Conservation (phyloP, 2,113 vertebrate species). For the Salvelinus namaycush region DNA sequence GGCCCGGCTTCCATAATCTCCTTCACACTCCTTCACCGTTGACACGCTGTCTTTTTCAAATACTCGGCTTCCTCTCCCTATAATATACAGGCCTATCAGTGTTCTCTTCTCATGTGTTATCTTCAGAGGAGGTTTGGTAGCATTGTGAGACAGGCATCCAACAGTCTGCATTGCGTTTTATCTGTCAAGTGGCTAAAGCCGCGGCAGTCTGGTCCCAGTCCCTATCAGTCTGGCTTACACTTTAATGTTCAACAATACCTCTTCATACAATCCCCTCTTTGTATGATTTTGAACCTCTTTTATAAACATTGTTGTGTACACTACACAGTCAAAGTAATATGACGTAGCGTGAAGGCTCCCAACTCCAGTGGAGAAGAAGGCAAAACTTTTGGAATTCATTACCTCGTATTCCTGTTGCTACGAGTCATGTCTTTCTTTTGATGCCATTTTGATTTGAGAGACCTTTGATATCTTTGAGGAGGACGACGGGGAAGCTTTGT, state of each 20-base stretch:
- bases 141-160: not conserved
- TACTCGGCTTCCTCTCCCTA: not conserved
- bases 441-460: slow-evolving; percentile 52
- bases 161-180: not conserved
- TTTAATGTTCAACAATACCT: slow-evolving; percentile 13
- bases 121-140: not conserved
- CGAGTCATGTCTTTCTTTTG: slow-evolving; percentile 50
- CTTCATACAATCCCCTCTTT: slow-evolving; percentile 33
- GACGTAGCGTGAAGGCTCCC: slow-evolving; percentile 5
- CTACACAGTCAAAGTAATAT: slow-evolving; percentile 7
- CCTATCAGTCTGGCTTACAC: not conserved
- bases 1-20: not conserved
- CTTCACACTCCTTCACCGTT: not conserved
- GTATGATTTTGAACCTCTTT: slow-evolving; percentile 32
- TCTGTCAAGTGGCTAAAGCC: not conserved
- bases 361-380: not conserved
- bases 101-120: not conserved
- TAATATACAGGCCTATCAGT: not conserved
- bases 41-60: not conserved
- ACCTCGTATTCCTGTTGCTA: slow-evolving; percentile 10
- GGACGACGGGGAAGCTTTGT: no score
- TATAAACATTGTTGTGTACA: not conserved
- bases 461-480: slow-evolving; percentile 58
- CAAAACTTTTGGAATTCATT: not conserved
- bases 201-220: slow-evolving; percentile 13